Evolutionary conservation across 2,888 invertebrate genomes (phyloP), one percentile per base, ranked within the genome.

Genomic region (Euspilapteryx auroguttella): DNA sequence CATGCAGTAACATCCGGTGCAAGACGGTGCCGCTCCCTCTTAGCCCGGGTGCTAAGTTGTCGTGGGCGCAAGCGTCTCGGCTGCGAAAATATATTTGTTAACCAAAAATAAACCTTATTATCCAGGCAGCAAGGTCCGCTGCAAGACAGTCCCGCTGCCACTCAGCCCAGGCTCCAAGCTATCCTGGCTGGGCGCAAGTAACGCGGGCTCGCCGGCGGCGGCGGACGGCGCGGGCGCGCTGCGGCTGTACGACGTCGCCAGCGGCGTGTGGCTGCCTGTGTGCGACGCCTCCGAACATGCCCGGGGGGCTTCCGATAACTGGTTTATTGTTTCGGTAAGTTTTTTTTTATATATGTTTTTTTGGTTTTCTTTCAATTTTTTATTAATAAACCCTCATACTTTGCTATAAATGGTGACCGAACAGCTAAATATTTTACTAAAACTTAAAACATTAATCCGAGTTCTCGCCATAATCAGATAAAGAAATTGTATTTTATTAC

Each of bases 261-360:
- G 84, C 29, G 81, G 81, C 21, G 65, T 83, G 4, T 96, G 96
- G 96, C 79, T 85, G 47, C 91, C 92, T 0, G 79, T 89, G 14
- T 86, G 87, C 39, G 86, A 92, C 49, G 84, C 89, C 5, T 80
- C 76, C 40, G 66, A 79, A 32, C 83, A 89, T 55, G 50, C 63
- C 1, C 57, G 48, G 27, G 75, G 73, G 2, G 73, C 43, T 1
- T 68, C 69, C 0, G 77, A 77, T 32, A 45, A 63, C 0, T 75
- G 71, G 69, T 73, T 59, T 29, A 58, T 73, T 34, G 69, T 73
- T 14, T 75, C 73, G 29, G 87, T 90, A 55, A 69, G 78, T 73
- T 32, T 28, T 24, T 25, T 32, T 29, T 14, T 9, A 8, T 3
- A 2, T 29, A 5, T 24, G 3, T 7, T 13, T 23, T 23, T 23